Conservation (phyloP, 2,888 invertebrate genomes). For the Tricholauxania praeusta region DNA sequence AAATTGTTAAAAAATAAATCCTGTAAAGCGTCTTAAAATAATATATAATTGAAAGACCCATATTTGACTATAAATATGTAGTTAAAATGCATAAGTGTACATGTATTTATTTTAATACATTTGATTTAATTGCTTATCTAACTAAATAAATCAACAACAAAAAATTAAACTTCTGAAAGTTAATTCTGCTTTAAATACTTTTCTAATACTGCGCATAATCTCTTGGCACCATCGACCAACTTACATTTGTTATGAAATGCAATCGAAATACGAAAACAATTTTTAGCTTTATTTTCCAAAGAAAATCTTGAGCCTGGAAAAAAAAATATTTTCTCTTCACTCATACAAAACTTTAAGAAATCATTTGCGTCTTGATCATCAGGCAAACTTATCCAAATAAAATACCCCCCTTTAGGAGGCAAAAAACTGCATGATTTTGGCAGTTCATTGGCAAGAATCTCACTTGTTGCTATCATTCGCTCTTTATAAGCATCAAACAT, state of each 20-base stretch:
- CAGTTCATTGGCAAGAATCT: constrained; percentile 66
- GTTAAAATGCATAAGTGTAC: too few relatives aligned
- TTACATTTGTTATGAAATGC: constrained; percentile 68
- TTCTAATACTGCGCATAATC: constrained; percentile 65
- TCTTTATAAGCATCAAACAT: constrained; percentile 66
- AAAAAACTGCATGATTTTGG: constrained; percentile 67
- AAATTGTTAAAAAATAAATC: too few relatives aligned
- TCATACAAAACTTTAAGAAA: constrained; percentile 67
- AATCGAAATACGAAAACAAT: constrained; percentile 69
- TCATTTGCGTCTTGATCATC: constrained; percentile 58
- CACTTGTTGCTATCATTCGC: constrained; percentile 67
- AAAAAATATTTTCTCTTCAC: constrained; percentile 67
- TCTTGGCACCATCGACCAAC: constrained; percentile 62
- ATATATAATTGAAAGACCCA: too few relatives aligned
- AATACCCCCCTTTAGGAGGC: constrained; percentile 72
- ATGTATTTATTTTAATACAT: background rate
- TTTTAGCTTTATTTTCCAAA: constrained; percentile 57
- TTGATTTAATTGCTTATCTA: background rate
- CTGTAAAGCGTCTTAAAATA: too few relatives aligned
- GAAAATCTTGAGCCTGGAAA: constrained; percentile 69
- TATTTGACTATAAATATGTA: too few relatives aligned
- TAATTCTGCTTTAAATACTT: constrained; percentile 54
- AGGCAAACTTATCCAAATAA: constrained; percentile 73
- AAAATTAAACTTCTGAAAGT: background rate
- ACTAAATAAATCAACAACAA: background rate